Evolutionary conservation across 2,113 vertebrate genomes (phyloP).

Genomic region (Ophthalmotilapia sp.): DNA sequence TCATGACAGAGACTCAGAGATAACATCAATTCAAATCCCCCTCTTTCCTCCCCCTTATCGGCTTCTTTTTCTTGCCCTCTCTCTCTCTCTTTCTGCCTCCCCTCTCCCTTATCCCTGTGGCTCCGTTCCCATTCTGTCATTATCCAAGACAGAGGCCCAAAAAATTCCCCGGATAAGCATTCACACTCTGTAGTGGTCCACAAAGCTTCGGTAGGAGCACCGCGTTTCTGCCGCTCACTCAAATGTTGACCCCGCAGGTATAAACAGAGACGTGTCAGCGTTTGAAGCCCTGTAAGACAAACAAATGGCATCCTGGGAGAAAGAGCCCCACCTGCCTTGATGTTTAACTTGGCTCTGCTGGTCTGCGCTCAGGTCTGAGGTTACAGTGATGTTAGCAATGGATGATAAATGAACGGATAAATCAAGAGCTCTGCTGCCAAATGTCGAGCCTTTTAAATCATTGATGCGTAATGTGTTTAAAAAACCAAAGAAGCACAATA

Average conservation of each 20-base stretch:
- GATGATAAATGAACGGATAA: not conserved
- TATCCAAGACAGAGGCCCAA: constrained; percentile 47
- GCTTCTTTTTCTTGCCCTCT: constrained; percentile 10
- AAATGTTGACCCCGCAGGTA: constrained; percentile 54
- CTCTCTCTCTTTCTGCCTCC: not conserved
- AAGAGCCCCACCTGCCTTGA: constrained; percentile 12
- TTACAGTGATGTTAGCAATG: not conserved
- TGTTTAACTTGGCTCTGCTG: constrained; percentile 33
- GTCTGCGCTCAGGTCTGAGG: not conserved
- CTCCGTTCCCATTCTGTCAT: constrained; percentile 65
- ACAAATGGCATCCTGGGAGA: constrained; percentile 47
- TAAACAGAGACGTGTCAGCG: constrained; percentile 43
- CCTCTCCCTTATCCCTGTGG: constrained; percentile 46
- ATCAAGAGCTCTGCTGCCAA: not conserved
- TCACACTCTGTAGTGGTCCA: constrained; percentile 33
- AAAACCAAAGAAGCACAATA: not conserved
- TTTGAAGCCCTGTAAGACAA: constrained; percentile 51
- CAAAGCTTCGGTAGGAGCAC: constrained; percentile 3
- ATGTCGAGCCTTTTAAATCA: not conserved
- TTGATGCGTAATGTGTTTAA: not conserved
- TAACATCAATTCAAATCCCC: constrained; percentile 52
- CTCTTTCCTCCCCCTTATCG: not conserved
- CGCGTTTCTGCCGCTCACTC: constrained; percentile 18
- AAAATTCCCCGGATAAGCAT: constrained; percentile 51
- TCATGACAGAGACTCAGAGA: constrained; percentile 39